Base-by-base conservation (phyloP, 2,888 invertebrate genomes). In the Orchesella flavescens region DNA sequence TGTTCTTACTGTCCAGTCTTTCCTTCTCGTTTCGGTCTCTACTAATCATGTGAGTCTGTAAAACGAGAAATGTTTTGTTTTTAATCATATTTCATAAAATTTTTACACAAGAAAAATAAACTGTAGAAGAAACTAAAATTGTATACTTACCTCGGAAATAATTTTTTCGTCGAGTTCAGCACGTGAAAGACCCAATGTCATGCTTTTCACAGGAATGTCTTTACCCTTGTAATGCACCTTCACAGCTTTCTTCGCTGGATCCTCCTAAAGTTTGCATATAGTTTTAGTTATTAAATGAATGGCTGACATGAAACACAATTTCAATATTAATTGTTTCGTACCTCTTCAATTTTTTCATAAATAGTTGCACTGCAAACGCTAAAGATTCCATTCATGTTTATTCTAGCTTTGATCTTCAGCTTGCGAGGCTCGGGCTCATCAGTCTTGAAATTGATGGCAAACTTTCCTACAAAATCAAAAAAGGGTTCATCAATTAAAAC, bases 1-100 rank as follows among this genome's bases (percentile, higher is more conserved):
- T 95, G 91, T 99, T 99, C 89, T 98, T 95, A 0, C 97, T 97
- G 90, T 99, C 98, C 5, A 96, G 94, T 69, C 98, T 94, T 90
- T 98, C 97, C 89, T 97, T 98, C 91, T 99, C 99, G 89, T 95
- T 94, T 84, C 94, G 93, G 90, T 99, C 99, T 89, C 95, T 94
- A 77, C 93, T 92, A 89, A 95, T 93, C 95, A 96, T 95, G 90
- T 94, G 94, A 84, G 92, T 92, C 94, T 96, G 89, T 23, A 87
- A 75, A 19, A 63, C 46, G 44, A 46, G 73, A 34, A 24, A 74
- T 24, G n/a, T 21, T 49, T n/a, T n/a, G n/a, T n/a, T n/a, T n/a
- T n/a, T n/a, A n/a, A n/a, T n/a, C n/a, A n/a, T n/a, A n/a, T n/a
- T n/a, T n/a, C n/a, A n/a, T n/a, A n/a, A n/a, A n/a, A n/a, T n/a